Evolutionary conservation across 1,140 invertebrate species (phyloP).

Genomic region (Holotrichia oblita): DNA sequence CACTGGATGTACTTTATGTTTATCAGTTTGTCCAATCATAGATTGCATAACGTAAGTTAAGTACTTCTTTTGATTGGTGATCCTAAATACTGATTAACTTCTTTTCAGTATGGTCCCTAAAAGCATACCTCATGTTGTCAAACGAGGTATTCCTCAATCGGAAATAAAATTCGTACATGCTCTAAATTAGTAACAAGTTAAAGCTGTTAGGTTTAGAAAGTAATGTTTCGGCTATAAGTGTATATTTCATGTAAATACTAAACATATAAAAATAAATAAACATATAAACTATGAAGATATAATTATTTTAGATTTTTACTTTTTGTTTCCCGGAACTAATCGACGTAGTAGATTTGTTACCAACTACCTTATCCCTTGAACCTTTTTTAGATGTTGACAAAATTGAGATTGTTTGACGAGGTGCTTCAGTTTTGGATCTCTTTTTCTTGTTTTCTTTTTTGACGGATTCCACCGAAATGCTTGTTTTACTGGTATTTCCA

Average conservation of each 20-base stretch:
- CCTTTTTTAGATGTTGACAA: not conserved
- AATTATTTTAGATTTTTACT: not conserved
- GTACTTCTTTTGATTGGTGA: not conserved
- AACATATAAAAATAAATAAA: conserved; percentile 17
- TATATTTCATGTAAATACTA: conserved; percentile 37
- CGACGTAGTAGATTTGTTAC: conserved; percentile 7
- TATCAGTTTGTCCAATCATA: conserved; percentile 97
- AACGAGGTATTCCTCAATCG: conserved; percentile 68
- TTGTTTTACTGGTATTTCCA: not conserved
- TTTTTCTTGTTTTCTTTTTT: conserved; percentile 13
- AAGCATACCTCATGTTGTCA: conserved; percentile 79
- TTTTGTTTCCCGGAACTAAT: not conserved
- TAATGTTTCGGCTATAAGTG: conserved; percentile 3
- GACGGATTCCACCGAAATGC: not conserved
- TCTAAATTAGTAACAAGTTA: not conserved
- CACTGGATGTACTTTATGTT: conserved; percentile 94
- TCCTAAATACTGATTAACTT: too few species aligned
- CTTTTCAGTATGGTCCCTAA: conserved; percentile 83
- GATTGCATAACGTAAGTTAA: conserved; percentile 92
- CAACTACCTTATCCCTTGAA: not conserved
- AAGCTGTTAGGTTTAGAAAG: not conserved
- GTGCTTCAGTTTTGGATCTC: not conserved
- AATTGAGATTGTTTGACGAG: not conserved
- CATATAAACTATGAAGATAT: not conserved
- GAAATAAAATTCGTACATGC: conserved; percentile 31